Evolutionary conservation across 2,888 invertebrate genomes (phyloP).

Genomic region (Empis livida): DNA sequence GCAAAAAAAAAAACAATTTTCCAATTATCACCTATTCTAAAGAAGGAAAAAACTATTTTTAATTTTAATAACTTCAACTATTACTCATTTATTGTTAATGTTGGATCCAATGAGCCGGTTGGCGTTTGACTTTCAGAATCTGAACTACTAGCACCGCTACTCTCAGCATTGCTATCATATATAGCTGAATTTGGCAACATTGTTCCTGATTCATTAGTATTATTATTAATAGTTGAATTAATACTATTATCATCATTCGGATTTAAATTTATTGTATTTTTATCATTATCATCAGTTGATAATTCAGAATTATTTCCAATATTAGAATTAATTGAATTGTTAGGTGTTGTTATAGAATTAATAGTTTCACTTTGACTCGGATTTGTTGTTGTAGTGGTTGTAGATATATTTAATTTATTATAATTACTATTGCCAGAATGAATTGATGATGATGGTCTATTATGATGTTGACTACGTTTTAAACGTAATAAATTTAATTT

Average conservation of each 20-base stretch:
- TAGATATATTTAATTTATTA: neutral
- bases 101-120: slow-evolving; percentile 14
- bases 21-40: no score
- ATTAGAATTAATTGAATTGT: neutral
- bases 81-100: slow-evolving; percentile 16
- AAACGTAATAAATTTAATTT: slow-evolving; percentile 51
- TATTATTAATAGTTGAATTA: neutral
- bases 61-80: neutral
- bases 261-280: neutral
- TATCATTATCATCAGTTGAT: neutral
- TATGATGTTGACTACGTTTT: slow-evolving; percentile 20
- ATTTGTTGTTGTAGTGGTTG: slow-evolving; percentile 9
- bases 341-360: neutral
- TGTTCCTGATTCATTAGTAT: neutral
- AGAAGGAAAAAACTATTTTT: no score
- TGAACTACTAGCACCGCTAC: slow-evolving; percentile 31
- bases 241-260: neutral
- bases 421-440: slow-evolving; percentile 2
- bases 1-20: neutral
- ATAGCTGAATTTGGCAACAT: slow-evolving; percentile 22
- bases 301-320: neutral
- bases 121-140: slow-evolving; percentile 26
- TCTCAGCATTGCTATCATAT: slow-evolving; percentile 35
- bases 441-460: neutral
- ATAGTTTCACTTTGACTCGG: slow-evolving; percentile 11